These are phyloP conservation scores for Volucella bombylans DNA, from an alignment of 2,888 invertebrate species.

Conservation along the genomic window DNA sequence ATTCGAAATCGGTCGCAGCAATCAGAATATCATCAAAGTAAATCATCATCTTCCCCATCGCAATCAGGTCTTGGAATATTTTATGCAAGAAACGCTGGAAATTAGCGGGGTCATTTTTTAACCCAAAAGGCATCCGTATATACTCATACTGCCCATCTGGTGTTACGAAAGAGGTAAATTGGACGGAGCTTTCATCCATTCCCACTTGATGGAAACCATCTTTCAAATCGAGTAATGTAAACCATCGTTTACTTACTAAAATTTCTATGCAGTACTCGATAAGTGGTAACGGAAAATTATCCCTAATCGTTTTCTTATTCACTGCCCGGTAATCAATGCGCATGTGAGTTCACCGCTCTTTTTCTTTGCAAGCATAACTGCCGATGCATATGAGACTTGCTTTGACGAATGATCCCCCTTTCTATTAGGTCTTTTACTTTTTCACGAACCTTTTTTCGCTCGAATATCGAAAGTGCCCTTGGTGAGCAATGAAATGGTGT, in stretches of 20 bases:
- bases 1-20: too few species aligned
- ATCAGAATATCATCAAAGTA: too few species aligned
- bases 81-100: too few species aligned
- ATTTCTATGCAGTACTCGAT: conserved; percentile 63
- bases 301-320: conserved; percentile 52
- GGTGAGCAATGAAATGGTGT: too few species aligned
- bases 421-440: conserved; percentile 51
- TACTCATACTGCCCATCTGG: too few species aligned
- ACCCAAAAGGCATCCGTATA: too few species aligned
- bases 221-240: conserved; percentile 70
- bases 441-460: not conserved
- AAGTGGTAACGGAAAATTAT: conserved; percentile 61
- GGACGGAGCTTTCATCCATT: conserved; percentile 64
- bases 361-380: conserved; percentile 58
- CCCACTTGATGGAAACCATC: conserved; percentile 74
- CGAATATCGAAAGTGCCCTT: too few species aligned
- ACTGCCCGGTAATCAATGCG: conserved; percentile 36
- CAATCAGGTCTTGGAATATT: too few species aligned
- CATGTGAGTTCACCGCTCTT: conserved; percentile 33
- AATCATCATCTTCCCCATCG: too few species aligned
- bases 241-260: conserved; percentile 66
- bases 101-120: too few species aligned
- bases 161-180: not conserved
- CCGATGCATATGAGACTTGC: conserved; percentile 65
- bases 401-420: conserved; percentile 16